Conservation (phyloP, 2,888 invertebrate species). For the Axea sp. region DNA sequence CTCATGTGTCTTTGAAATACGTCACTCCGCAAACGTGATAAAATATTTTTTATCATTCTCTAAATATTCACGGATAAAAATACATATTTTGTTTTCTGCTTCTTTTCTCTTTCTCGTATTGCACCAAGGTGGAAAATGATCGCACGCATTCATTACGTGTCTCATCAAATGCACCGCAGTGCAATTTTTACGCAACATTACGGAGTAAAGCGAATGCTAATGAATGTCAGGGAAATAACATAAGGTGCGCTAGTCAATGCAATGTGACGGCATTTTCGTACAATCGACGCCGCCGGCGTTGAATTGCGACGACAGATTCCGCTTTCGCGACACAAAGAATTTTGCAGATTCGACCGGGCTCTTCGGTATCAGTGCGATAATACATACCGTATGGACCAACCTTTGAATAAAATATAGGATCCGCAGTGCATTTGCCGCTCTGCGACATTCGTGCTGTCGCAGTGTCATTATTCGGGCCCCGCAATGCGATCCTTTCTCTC, state of each 20-base stretch:
- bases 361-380: conserved; percentile 53
- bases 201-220: conserved; percentile 32
- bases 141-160: no score
- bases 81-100: no score
- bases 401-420: conserved; percentile 74
- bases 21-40: no score
- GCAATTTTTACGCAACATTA: conserved; percentile 24
- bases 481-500: conserved; percentile 51
- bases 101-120: no score
- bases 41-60: no score
- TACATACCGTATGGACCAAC: conserved; percentile 58
- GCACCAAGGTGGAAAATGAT: no score
- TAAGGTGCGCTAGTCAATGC: conserved; percentile 11
- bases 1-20: no score
- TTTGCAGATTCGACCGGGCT: conserved; percentile 43
- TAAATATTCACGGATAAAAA: no score
- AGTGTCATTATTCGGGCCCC: conserved; percentile 68
- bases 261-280: conserved; percentile 25
- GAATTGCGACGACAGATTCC: conserved; percentile 7
- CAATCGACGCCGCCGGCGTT: background rate
- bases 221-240: conserved; percentile 29
- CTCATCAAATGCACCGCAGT: no score
- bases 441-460: conserved; percentile 70
- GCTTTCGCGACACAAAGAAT: conserved; percentile 43
- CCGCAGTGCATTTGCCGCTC: conserved; percentile 71